phyloP scores from a whole-genome alignment of 2,113 vertebrate genomes.

The Gnathonemus echidnorhynchus region DNA sequence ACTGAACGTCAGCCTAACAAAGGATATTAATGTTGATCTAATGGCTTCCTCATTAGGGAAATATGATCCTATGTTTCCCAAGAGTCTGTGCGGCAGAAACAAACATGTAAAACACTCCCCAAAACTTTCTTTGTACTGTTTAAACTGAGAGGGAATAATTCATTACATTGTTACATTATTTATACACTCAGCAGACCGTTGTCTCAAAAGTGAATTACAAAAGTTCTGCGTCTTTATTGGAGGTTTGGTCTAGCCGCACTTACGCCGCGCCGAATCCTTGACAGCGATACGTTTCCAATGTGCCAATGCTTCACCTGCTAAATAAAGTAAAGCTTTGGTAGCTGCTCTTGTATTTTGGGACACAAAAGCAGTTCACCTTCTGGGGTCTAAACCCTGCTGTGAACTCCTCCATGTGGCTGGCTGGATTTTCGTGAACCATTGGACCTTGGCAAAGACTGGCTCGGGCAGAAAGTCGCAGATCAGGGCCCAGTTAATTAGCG shows the following conservation, averaged over 20 bases:
- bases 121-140: slow-evolving; percentile 3
- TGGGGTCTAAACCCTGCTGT: neutral
- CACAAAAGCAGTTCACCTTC: neutral
- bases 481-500: slow-evolving; percentile 52
- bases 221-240: neutral
- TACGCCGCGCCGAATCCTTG: neutral
- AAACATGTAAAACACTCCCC: neutral
- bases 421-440: neutral
- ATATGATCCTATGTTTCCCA: neutral
- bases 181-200: neutral
- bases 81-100: neutral
- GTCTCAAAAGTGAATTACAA: neutral
- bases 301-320: neutral
- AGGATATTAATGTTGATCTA: neutral
- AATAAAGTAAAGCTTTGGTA: neutral
- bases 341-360: neutral
- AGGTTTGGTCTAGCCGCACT: neutral
- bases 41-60: neutral
- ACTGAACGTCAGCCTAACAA: neutral
- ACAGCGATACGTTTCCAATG: neutral
- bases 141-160: slow-evolving; percentile 8
- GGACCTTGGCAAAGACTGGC: slow-evolving; percentile 24
- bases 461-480: slow-evolving; percentile 52
- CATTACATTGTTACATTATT: neutral
- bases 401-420: neutral